These are phyloP conservation scores for Resseliella maxima DNA, from an alignment of 2,888 invertebrate genomes.

Conservation along the genomic window DNA sequence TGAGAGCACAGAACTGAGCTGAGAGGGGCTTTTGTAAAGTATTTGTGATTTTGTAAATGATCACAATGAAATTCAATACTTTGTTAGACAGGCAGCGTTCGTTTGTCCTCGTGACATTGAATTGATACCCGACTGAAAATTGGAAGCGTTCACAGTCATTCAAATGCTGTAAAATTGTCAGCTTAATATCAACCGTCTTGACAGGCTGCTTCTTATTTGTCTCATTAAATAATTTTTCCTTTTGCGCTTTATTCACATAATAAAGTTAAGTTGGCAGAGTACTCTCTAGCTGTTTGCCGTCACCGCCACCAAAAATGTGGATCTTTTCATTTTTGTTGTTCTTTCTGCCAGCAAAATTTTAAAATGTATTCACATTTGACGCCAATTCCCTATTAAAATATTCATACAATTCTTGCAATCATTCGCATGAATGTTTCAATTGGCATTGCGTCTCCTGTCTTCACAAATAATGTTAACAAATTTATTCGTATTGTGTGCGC, in stretches of 20 bases:
- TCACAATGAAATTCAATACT: constrained; percentile 18
- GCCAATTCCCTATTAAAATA: constrained; percentile 14
- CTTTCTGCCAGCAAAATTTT: not conserved
- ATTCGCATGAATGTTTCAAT: not conserved
- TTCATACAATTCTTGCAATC: not conserved
- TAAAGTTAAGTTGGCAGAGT: not conserved
- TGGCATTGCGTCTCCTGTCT: constrained; percentile 28
- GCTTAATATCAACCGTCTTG: constrained; percentile 46
- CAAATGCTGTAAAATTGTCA: constrained; percentile 41
- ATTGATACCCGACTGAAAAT: not conserved
- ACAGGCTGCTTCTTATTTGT: constrained; percentile 49
- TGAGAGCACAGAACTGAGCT: not conserved
- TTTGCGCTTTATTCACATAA: not conserved
- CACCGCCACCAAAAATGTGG: not conserved
- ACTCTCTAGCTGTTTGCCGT: not conserved
- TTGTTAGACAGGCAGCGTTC: not conserved
- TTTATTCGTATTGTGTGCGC: not conserved
- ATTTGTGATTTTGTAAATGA: constrained; percentile 14
- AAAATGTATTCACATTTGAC: not conserved
- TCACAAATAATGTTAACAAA: constrained; percentile 15
- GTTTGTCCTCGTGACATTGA: constrained; percentile 39
- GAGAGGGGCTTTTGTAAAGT: not conserved
- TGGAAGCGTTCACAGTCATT: not conserved
- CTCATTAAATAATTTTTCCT: constrained; percentile 43
- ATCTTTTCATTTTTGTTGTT: too few relatives aligned